Conservation (phyloP, 64 coral and sea anemone genomes). For the Anthopleura sola region DNA sequence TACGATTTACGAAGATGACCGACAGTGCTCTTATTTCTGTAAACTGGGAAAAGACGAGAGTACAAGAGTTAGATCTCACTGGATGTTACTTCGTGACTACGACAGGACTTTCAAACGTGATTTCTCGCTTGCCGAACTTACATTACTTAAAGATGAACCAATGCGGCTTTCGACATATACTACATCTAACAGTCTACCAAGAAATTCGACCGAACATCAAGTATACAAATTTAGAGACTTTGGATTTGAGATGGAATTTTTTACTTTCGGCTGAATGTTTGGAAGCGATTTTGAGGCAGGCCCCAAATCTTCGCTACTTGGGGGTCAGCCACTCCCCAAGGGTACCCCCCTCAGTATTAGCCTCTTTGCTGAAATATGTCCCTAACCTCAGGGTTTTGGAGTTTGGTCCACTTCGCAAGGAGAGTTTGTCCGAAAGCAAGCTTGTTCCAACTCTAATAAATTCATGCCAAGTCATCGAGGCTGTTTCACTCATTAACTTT, state of each 20-base stretch:
- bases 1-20: slow-evolving; percentile 91
- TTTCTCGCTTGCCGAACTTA: slow-evolving; percentile 78
- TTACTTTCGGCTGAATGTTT: slow-evolving; percentile 98
- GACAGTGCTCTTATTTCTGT: slow-evolving; percentile 86
- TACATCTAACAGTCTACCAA: slow-evolving; percentile 93
- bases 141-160: slow-evolving; percentile 99
- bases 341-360: slow-evolving; percentile 83
- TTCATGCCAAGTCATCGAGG: slow-evolving; percentile 79
- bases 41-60: slow-evolving; percentile 76
- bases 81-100: slow-evolving; percentile 98
- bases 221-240: slow-evolving; percentile 79
- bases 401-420: slow-evolving; percentile 96
- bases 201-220: slow-evolving; percentile 77
- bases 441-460: slow-evolving; percentile 79
- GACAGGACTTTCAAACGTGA: slow-evolving; percentile 84
- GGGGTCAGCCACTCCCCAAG: slow-evolving; percentile 98
- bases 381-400: slow-evolving; percentile 90
- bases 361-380: slow-evolving; percentile 85
- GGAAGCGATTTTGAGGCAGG: slow-evolving; percentile 82
- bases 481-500: slow-evolving; percentile 97
- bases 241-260: slow-evolving; percentile 97
- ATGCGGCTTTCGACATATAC: slow-evolving; percentile 94
- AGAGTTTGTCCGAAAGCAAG: slow-evolving; percentile 84
- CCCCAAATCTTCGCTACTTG: slow-evolving; percentile 89
- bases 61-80: slow-evolving; percentile 95